Percentiles rank a stretch among this genome's conserved stretches.
Conservation (phyloP, 2,888 invertebrate genomes). For the Oxyteleia sp. region DNA sequence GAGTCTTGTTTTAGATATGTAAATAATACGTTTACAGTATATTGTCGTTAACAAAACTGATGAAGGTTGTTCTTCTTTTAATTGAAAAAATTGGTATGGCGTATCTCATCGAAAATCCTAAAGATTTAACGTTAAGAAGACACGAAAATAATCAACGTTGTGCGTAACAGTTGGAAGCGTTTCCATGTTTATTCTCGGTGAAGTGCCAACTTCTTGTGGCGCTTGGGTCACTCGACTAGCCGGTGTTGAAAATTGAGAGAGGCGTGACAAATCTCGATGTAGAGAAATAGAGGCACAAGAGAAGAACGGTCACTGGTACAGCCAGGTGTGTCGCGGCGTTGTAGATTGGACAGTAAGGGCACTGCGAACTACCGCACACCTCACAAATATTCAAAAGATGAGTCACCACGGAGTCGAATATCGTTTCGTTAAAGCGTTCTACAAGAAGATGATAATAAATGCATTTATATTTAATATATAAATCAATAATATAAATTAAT, state of each 20-base stretch:
- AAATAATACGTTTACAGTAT: too few relatives aligned
- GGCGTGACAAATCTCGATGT: constrained; percentile 73
- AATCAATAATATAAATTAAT: too few relatives aligned
- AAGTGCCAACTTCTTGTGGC: background rate
- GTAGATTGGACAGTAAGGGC: constrained; percentile 96
- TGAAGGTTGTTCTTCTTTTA: too few relatives aligned
- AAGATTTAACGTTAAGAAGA: too few relatives aligned
- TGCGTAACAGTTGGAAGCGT: constrained; percentile 48
- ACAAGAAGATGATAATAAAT: background rate
- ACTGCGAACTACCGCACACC: constrained; percentile 97
- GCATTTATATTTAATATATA: too few relatives aligned
- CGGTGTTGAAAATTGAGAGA: constrained; percentile 27
- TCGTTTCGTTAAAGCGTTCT: constrained; percentile 96
- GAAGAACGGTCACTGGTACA: constrained; percentile 79
- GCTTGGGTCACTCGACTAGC: constrained; percentile 19
- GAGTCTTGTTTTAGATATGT: too few relatives aligned
- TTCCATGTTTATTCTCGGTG: constrained; percentile 3
- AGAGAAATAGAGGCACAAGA: constrained; percentile 64
- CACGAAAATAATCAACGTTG: constrained; percentile 15
- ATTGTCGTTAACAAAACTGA: too few relatives aligned
- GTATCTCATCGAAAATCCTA: too few relatives aligned
- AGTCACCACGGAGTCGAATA: constrained; percentile 95
- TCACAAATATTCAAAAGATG: constrained; percentile 97
- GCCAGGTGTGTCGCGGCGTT: constrained; percentile 89
- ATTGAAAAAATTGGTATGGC: too few relatives aligned